Base-by-base conservation (phyloP, 2,113 vertebrate genomes). In the Leptosomus discolor region DNA sequence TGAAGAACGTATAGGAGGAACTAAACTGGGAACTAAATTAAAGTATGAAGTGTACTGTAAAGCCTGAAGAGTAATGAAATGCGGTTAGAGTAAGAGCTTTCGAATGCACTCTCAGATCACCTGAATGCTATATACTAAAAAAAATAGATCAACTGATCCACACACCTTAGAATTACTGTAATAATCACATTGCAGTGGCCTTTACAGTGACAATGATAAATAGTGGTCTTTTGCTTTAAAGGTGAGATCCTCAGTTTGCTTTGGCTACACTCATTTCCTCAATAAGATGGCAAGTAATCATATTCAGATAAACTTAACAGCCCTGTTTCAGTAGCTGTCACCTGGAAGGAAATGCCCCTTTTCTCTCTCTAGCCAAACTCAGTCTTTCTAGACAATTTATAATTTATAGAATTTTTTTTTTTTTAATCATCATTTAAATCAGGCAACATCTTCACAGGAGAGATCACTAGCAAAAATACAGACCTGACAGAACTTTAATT, bases 11-110 rank as follows among this genome's bases (percentile, higher is more conserved):
- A 23, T 98, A 87, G 97, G 92, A 79, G 97, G 97, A 92, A 99
- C 98, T 5, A 98, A 97, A n/a, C 65, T 99, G 6, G 98, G 98
- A 81, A 91, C 43, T 39, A 97, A 91, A 83, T 92, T 99, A 11
- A 97, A 98, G 58, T 98, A 99, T 90, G 95, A 97, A 2, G 22
- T 77, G 6, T 83, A 98, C 89, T 99, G 98, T 76, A 98, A 98
- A 96, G 96, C 30, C 70, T 97, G 85, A 98, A 54, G 34, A 60
- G 3, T 12, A 51, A 50, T 12, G 6, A 41, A 80, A 63, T 12
- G 9, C 32, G 5, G 6, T 45, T 69, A 71, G 14, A 77, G 22
- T 4, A 60, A 75, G 15, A 92, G 8, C 16, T 77, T 58, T 56
- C 24, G 26, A 43, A 37, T 26, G 5, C 36, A 39, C 20, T 67